Conservation (phyloP, 1,140 invertebrate species). For the Heliconius himera region DNA sequence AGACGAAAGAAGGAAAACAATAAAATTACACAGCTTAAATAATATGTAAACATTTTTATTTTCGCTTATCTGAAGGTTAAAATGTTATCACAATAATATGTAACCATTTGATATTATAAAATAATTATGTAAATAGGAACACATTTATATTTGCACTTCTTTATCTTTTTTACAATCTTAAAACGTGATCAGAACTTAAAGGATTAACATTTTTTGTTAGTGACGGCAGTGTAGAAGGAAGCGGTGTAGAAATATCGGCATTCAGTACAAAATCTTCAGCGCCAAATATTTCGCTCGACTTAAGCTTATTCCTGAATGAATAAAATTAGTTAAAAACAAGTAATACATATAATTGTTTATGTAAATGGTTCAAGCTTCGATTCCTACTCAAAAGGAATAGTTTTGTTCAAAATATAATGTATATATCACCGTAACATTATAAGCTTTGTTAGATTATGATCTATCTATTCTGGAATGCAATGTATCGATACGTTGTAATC, state of each 20-base stretch:
- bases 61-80: conserved; percentile 6
- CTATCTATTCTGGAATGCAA: too few relatives aligned
- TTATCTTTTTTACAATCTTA: neutral
- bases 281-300: conserved; percentile 23
- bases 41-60: neutral
- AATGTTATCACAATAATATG: neutral
- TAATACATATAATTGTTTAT: too few relatives aligned
- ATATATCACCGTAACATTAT: too few relatives aligned
- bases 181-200: neutral
- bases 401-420: too few relatives aligned
- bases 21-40: neutral
- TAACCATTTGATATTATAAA: neutral
- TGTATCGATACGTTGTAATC: too few relatives aligned
- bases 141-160: neutral
- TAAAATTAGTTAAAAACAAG: neutral
- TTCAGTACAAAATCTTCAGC: conserved; percentile 28
- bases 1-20: neutral
- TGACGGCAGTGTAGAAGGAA: conserved; percentile 29
- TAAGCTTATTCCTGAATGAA: conserved; percentile 31
- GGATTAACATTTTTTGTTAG: conserved; percentile 4
- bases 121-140: too few relatives aligned
- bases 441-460: too few relatives aligned
- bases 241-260: conserved; percentile 24
- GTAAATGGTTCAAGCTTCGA: too few relatives aligned
- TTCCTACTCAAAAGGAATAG: too few relatives aligned